Evolutionary conservation across 2,888 invertebrate species (phyloP), one percentile per base, ranked within the genome.

Genomic region (Omphaloscelis lunosa): DNA sequence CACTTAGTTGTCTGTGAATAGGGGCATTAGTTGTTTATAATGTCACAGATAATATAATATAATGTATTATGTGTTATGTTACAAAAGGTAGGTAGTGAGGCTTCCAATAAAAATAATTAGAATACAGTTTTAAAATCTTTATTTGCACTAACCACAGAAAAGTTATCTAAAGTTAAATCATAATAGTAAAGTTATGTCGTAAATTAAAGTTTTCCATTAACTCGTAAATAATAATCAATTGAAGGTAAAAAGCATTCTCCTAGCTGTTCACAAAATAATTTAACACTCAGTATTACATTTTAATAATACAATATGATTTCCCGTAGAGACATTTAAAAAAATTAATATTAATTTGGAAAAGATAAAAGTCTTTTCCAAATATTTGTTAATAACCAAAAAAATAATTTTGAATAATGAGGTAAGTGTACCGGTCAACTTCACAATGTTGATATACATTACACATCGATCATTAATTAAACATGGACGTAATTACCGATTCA

Each of bases 111-210:
- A 79, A 84, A 70, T 29, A 84, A 70, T 29, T 0, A 15, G 23
- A 20, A 61, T 61, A 59, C 29, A n/a, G 5, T 34, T 82, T 70
- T 62, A 39, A 27, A 59, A 27, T 12, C 17, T 84, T 80, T 85
- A 84, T 75, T 85, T 39, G 58, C 27, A 86, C n/a, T 69, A 68
- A 63, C 17, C 63, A 79, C 86, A 62, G 67, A 75, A 85, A 76
- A 83, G 58, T 73, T 79, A 67, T 76, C 27, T 70, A 79, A 80
- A 86, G 69, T 77, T 84, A 68, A 58, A 73, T 69, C 70, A 39
- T 84, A 72, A 68, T 27, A 58, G n/a, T 77, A 77, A 77, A 75
- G 67, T 66, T 71, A 62, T 29, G 12, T 75, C 80, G 59, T 75
- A 74, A 70, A 72, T 75, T 56, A 72, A 83, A 72, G 34, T 83